Base-by-base conservation (phyloP, 2,888 invertebrate genomes). In the Spodoptera littoralis region DNA sequence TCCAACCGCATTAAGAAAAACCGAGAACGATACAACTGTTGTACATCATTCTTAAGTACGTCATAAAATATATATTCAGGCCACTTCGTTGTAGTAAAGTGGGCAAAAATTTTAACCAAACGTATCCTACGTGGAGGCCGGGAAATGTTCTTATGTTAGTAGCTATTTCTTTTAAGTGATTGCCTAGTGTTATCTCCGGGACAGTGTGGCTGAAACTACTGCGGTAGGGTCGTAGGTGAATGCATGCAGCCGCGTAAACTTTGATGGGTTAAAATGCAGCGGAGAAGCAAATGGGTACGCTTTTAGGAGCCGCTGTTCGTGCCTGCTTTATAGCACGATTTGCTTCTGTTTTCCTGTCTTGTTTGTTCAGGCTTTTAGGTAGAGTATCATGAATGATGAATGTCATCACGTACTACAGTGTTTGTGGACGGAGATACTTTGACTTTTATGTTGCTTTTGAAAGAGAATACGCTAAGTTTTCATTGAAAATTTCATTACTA, bases 21-120 rank as follows among this genome's bases (percentile, higher is more conserved):
- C 8, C 12, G 51, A 47, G 27, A 65, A 57, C 49, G 42, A 63
- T 56, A 61, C 60, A 44, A 47, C 65, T 27, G 2, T 6, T 6
- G 42, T 75, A 57, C 51, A 60, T 72, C 63, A 65, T 60, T 54
- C 50, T 55, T 72, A 61, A 68, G 69, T 56, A 51, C 64, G 22
- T 53, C 65, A 58, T 72, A 66, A 72, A 66, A 69, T 59, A 62
- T 56, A 68, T 52, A 66, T 68, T 61, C 58, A 57, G 24, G 30
- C 60, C 59, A 49, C 46, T 72, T 62, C 54, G 24, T 53, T 52
- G 24, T 13, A 43, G 58, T 51, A 60, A 60, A 75, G 67, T 56
- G 57, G 9, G 63, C 61, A 43, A 59, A 61, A 51, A 51, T 59
- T 76, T 65, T 47, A 61, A 48, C 57, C 44, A 58, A 63, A 55